Conservation (phyloP, 2,797 vertebrate genomes). For the Pterois miles region DNA sequence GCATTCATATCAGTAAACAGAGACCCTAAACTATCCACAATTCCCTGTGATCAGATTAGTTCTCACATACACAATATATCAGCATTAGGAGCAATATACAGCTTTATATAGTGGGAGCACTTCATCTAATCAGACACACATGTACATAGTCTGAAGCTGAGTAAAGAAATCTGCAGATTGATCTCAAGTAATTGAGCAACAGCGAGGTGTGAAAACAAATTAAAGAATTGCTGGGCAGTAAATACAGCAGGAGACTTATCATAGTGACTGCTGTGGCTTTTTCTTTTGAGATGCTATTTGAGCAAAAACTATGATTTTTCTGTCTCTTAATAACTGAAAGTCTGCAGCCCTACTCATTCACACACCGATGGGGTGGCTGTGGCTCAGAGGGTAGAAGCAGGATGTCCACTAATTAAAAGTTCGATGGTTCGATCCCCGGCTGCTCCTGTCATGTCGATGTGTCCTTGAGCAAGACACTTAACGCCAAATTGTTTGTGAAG, state of each 20-base stretch:
- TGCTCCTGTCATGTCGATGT: too few relatives aligned
- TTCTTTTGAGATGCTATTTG: too few relatives aligned
- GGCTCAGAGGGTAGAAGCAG: too few relatives aligned
- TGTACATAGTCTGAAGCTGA: neutral
- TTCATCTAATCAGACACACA: conserved; percentile 16
- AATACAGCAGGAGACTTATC: neutral
- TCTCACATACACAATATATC: neutral
- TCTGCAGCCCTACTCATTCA: too few relatives aligned
- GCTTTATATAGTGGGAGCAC: conserved; percentile 35
- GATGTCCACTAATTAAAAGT: too few relatives aligned
- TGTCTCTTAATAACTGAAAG: too few relatives aligned
- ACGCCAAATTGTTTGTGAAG: too few relatives aligned
- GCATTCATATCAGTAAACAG: conserved; percentile 36
- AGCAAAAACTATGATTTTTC: too few relatives aligned
- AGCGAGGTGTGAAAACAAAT: conserved; percentile 5
- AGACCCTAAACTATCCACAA: conserved; percentile 18
- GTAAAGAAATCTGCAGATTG: neutral
- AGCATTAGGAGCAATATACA: neutral
- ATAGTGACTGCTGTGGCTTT: neutral
- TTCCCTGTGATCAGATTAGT: conserved; percentile 41
- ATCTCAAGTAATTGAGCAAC: conserved; percentile 1
- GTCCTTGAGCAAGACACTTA: too few relatives aligned
- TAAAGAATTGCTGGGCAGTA: neutral
- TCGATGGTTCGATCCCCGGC: too few relatives aligned
- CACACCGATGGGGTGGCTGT: too few relatives aligned